Conservation (phyloP, 2,797 vertebrate species). For the Lophius americanus region DNA sequence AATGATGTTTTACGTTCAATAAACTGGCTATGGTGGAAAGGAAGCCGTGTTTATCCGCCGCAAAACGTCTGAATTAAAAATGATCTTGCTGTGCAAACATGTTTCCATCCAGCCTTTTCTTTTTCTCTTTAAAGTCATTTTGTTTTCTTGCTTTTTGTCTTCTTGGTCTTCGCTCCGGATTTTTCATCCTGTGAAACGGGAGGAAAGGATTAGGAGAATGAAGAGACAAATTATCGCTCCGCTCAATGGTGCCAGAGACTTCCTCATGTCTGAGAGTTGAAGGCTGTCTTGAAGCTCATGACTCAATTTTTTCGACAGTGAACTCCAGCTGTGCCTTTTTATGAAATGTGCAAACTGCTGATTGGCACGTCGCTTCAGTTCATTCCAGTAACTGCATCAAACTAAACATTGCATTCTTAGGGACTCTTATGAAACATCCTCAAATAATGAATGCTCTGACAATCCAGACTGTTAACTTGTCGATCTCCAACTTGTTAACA, state of each 20-base stretch:
- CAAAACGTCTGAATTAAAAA: slow-evolving; percentile 7
- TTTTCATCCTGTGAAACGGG: slow-evolving; percentile 80
- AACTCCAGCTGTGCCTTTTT: slow-evolving; percentile 41
- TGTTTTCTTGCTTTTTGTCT: slow-evolving; percentile 78
- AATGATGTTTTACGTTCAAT: not conserved
- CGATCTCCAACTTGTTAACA: slow-evolving; percentile 1
- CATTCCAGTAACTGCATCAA: slow-evolving; percentile 61
- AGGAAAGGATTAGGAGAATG: slow-evolving; percentile 27
- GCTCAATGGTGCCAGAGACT: slow-evolving; percentile 31
- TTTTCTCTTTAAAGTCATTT: slow-evolving; percentile 66
- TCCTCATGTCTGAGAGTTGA: slow-evolving; percentile 32
- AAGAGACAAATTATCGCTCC: slow-evolving; percentile 38
- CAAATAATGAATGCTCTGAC: slow-evolving; percentile 18
- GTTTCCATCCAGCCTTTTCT: slow-evolving; percentile 3
- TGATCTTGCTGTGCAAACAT: not conserved
- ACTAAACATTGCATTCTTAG: slow-evolving; percentile 46
- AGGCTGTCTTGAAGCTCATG: slow-evolving; percentile 42
- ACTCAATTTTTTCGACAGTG: slow-evolving; percentile 24
- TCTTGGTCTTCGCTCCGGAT: slow-evolving; percentile 76
- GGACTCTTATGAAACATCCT: slow-evolving; percentile 30
- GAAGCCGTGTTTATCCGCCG: not conserved
- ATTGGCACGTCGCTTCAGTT: slow-evolving; percentile 64
- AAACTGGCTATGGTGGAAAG: not conserved
- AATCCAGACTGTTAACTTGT: slow-evolving; percentile 16
- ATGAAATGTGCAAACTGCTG: slow-evolving; percentile 61